Base-by-base conservation (phyloP, 2,113 vertebrate genomes). In the Cyprinus carpio region DNA sequence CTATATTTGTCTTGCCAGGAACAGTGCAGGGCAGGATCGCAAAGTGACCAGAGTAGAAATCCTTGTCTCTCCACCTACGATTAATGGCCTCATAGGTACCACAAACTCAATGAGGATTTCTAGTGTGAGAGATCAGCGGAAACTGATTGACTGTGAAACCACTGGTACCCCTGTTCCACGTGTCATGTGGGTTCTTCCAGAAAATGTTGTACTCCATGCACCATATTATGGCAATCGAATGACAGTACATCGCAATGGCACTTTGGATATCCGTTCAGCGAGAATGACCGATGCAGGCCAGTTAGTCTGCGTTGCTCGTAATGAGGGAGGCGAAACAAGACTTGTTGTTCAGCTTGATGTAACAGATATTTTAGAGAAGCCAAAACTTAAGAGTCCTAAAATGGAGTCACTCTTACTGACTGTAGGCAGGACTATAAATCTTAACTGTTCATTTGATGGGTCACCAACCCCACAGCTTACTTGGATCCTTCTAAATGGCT, bases 401-500 rank as follows among this genome's bases (percentile, higher is more conserved):
- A 90, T 18, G 49, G 95, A 97, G 49, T 93, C 90, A 49, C 90
- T 96, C 51, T 93, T 92, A 0, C 93, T 97, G 7, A 93, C 87
- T 5, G 91, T 95, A 0, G 96, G 97, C 1, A 94, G 93, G 77
- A 91, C 92, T 46, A 95, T 98, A 90, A 94, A 93, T 15, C 91
- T 99, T 62, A 97, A 97, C 84, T 99, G 98, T 89, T 96, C 96
- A 0, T 92, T 94, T 0, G 80, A 91, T 9, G 96, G 95, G 0
- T 89, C 67, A 3, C 90, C 92, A 1, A 54, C 89, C 0, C 95
- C 93, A 60, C 92, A 91, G 2, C 89, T 93, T 11, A 93, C 91
- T 6, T 99, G 98, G 98, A 89, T 97, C 29, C 94, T 99, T n/a
- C 97, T 97, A 31, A 94, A 93, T 0, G 97, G 96, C 27, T 95